A percentile compares a stretch with the other conserved stretches of the same genome.
Conservation (phyloP, 2,888 invertebrate genomes). For the Galerucella nymphaeae region DNA sequence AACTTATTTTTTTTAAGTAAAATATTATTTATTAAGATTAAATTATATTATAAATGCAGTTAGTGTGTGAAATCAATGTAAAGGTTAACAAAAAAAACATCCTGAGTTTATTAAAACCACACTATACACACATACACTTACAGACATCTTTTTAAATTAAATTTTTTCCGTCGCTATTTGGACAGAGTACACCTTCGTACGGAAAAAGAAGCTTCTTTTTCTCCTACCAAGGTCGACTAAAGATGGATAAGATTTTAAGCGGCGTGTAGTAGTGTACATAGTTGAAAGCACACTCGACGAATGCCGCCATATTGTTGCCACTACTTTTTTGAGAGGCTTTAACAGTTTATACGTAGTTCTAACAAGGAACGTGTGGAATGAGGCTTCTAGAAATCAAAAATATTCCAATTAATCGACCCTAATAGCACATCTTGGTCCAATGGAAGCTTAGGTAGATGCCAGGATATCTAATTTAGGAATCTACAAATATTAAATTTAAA, state of each 20-base stretch:
- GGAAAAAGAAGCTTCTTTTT: neutral
- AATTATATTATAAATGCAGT: neutral
- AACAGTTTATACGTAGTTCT: constrained; percentile 58
- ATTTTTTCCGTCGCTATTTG: constrained; percentile 22
- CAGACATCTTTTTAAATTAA: neutral
- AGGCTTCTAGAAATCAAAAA: constrained; percentile 62
- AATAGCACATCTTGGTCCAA: constrained; percentile 42
- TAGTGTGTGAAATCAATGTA: constrained; percentile 28
- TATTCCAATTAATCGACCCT: constrained; percentile 34
- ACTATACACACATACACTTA: constrained; percentile 15
- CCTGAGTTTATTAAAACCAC: constrained; percentile 20
- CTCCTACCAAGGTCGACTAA: neutral
- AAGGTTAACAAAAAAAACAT: constrained; percentile 18
- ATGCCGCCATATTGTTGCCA: constrained; percentile 50
- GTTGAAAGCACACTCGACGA: constrained; percentile 55
- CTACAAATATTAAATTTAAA: neutral
- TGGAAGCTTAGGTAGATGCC: constrained; percentile 28
- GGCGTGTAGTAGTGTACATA: constrained; percentile 58
- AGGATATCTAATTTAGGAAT: neutral
- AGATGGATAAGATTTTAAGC: constrained; percentile 56
- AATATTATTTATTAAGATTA: neutral
- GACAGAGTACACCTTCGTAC: constrained; percentile 1
- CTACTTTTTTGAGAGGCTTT: constrained; percentile 49
- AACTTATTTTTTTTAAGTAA: too few relatives aligned
- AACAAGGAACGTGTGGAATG: constrained; percentile 62